These are phyloP conservation scores for Eufriesea mexicana DNA, from an alignment of 1,140 invertebrate genomes.

Conservation along the genomic window DNA sequence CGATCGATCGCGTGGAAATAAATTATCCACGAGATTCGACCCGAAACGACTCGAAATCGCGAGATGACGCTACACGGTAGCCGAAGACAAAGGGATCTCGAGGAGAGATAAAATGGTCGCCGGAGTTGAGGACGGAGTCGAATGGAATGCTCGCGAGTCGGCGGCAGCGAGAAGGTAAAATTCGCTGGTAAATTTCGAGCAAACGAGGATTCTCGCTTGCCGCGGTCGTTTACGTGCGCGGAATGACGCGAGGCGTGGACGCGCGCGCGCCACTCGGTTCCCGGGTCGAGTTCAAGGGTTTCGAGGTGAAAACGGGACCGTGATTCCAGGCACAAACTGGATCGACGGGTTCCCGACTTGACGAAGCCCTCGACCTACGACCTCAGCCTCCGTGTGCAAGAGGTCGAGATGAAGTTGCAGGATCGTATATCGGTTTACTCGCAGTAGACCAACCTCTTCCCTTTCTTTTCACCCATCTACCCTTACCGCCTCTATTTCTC, in stretches of 20 bases:
- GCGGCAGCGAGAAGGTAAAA: not conserved
- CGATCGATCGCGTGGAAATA: too few relatives aligned
- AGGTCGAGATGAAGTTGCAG: constrained; percentile 62
- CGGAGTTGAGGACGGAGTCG: too few relatives aligned
- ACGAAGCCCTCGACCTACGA: constrained; percentile 76
- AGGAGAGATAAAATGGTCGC: too few relatives aligned
- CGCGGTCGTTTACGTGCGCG: constrained; percentile 48
- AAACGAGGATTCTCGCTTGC: constrained; percentile 38
- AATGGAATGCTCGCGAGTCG: not conserved
- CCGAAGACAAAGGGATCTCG: too few relatives aligned
- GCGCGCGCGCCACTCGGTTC: constrained; percentile 25
- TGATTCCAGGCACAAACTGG: constrained; percentile 73
- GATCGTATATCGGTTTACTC: constrained; percentile 52
- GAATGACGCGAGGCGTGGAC: constrained; percentile 42
- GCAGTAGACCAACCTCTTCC: constrained; percentile 22
- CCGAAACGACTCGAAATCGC: too few relatives aligned
- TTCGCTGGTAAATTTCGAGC: constrained; percentile 40
- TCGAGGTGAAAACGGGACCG: constrained; percentile 73
- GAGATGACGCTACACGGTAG: too few relatives aligned
- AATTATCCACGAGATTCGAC: too few relatives aligned
- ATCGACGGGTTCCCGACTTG: constrained; percentile 77
- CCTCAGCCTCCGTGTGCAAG: constrained; percentile 57
- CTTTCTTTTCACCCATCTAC: not conserved
- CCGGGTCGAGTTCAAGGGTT: constrained; percentile 72
- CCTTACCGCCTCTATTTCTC: not conserved